A percentile compares a stretch with the other conserved stretches of the same genome.
Conservation (phyloP, 2,113 vertebrate genomes). For the Campylomormyrus tamandua region DNA sequence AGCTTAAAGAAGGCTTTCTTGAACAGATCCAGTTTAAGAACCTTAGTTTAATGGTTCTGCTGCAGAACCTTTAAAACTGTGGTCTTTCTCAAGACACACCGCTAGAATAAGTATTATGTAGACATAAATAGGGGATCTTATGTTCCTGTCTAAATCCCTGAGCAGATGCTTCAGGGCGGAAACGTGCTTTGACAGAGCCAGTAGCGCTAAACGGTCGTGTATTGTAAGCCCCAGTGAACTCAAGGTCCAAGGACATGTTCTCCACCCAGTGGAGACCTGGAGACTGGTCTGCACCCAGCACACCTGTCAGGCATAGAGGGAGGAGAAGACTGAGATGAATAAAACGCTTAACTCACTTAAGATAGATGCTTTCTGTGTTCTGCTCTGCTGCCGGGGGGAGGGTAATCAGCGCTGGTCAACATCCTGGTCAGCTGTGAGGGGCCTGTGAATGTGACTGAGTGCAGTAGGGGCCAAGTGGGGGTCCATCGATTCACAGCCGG, state of each 20-base stretch:
- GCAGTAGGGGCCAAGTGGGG: not conserved
- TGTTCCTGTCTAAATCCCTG: not conserved
- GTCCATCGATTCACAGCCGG: not conserved
- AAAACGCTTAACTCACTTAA: not conserved
- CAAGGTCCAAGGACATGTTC: not conserved
- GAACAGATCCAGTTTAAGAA: not conserved
- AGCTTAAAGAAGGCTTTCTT: not conserved
- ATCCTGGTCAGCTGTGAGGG: not conserved
- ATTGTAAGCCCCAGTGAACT: not conserved
- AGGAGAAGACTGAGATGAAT: not conserved
- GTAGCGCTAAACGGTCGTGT: not conserved
- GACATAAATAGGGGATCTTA: not conserved
- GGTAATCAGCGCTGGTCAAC: not conserved
- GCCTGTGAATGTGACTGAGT: not conserved
- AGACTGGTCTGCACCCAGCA: not conserved
- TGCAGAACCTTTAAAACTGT: not conserved
- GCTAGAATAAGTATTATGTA: not conserved
- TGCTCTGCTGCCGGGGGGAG: not conserved
- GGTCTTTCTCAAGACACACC: not conserved
- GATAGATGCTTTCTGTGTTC: not conserved
- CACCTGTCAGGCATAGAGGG: not conserved
- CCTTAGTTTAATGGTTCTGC: not conserved
- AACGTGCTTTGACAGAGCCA: not conserved
- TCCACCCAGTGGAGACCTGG: not conserved
- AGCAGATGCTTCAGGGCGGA: not conserved